Percentiles rank a stretch among this genome's conserved stretches.
These are phyloP conservation scores for Trogon melanurus DNA, from an alignment of 2,113 vertebrate genomes.

Conservation along the genomic window DNA sequence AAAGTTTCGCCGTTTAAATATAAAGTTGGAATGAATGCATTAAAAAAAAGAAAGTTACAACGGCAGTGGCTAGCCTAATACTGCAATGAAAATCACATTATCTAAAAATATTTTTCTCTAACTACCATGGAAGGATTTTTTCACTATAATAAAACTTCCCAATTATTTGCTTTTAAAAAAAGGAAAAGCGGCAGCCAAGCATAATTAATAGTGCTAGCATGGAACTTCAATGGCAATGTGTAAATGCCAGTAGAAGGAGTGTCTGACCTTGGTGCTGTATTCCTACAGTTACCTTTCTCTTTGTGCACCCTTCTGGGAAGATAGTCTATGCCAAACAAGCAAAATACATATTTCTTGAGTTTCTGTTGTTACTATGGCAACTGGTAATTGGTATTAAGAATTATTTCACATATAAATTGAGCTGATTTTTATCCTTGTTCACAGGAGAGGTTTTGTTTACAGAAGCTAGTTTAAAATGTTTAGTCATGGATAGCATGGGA, in stretches of 20 bases:
- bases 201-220: slow-evolving; percentile 19
- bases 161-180: slow-evolving; percentile 36
- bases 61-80: neutral
- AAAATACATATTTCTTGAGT: neutral
- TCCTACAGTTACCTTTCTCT: neutral
- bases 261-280: slow-evolving; percentile 11
- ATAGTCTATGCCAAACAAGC: neutral
- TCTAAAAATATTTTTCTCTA: neutral
- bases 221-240: neutral
- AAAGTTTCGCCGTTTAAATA: neutral
- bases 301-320: neutral
- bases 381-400: slow-evolving; percentile 37
- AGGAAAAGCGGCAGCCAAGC: neutral
- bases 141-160: neutral
- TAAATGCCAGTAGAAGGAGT: neutral
- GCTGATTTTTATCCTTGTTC: slow-evolving; percentile 3
- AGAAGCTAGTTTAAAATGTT: slow-evolving; percentile 38
- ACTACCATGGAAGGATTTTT: neutral
- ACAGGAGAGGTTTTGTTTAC: slow-evolving; percentile 21
- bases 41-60: neutral
- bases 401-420: slow-evolving; percentile 47
- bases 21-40: neutral
- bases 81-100: neutral
- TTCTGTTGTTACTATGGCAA: slow-evolving; percentile 44
- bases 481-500: neutral